phyloP scores from a whole-genome alignment of 2,797 vertebrate species.

The Knipowitschia caucasica region DNA sequence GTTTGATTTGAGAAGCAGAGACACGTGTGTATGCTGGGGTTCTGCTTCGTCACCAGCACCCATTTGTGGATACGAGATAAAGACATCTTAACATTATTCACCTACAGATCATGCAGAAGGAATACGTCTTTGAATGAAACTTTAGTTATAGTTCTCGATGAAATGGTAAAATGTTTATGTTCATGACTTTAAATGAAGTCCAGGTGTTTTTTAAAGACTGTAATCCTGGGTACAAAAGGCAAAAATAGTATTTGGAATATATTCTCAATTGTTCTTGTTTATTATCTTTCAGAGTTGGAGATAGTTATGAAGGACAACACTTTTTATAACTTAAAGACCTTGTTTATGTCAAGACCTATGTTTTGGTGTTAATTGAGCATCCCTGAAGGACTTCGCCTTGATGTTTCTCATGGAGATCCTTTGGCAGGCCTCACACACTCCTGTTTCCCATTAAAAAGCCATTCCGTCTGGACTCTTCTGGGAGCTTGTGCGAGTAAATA shows the following conservation, averaged over 20 bases:
- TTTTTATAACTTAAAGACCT: conserved; percentile 22
- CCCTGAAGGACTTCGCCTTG: conserved; percentile 51
- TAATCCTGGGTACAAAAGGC: conserved; percentile 15
- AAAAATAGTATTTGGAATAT: conserved; percentile 11
- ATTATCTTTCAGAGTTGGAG: conserved; percentile 32
- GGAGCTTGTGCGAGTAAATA: conserved; percentile 78
- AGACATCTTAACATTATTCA: background rate
- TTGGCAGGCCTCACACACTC: conserved; percentile 66
- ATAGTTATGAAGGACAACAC: conserved; percentile 36
- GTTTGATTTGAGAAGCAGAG: conserved; percentile 52
- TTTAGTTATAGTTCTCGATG: background rate
- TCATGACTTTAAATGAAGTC: background rate
- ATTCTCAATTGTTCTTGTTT: conserved; percentile 20
- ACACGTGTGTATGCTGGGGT: conserved; percentile 39
- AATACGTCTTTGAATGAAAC: background rate
- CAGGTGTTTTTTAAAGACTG: background rate
- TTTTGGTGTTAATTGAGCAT: conserved; percentile 68
- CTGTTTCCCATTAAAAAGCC: conserved; percentile 80
- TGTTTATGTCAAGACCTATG: conserved; percentile 50
- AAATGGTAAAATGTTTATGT: background rate
- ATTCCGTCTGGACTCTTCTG: conserved; percentile 74
- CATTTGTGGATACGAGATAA: conserved; percentile 17
- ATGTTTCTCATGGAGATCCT: conserved; percentile 71
- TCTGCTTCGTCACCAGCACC: conserved; percentile 43
- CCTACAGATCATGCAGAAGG: background rate